phyloP scores from a whole-genome alignment of 2,797 vertebrate genomes.

The Liparis tanakae region DNA sequence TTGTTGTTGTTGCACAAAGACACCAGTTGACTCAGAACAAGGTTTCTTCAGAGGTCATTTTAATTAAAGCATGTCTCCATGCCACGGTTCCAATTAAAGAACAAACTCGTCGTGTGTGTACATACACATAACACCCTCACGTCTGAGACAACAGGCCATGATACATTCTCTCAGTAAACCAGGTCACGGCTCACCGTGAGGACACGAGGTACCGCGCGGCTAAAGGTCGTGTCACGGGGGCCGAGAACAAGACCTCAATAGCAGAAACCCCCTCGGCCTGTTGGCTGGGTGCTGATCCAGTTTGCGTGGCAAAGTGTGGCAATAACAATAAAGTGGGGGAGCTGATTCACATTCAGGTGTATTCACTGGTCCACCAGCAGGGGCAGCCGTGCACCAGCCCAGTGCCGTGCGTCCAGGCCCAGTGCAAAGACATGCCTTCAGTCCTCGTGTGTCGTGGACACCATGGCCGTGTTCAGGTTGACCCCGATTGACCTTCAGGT shows the following conservation, averaged over 20 bases:
- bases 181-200: slow-evolving; percentile 23
- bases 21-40: slow-evolving; percentile 1
- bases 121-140: slow-evolving; percentile 22
- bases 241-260: not conserved
- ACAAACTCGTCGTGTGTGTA: slow-evolving; percentile 11
- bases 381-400: slow-evolving; percentile 33
- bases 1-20: not conserved
- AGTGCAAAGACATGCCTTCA: not conserved
- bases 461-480: slow-evolving; percentile 5
- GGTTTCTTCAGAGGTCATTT: slow-evolving; percentile 37
- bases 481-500: not conserved
- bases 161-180: slow-evolving; percentile 19
- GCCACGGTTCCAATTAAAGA: slow-evolving; percentile 24
- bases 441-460: slow-evolving; percentile 1
- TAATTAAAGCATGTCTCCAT: slow-evolving; percentile 37
- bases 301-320: not conserved
- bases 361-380: slow-evolving; percentile 37
- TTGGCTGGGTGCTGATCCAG: not conserved
- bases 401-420: not conserved
- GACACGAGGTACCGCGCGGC: slow-evolving; percentile 18
- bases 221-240: slow-evolving; percentile 7
- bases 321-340: not conserved
- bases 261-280: not conserved
- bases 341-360: not conserved
- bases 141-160: slow-evolving; percentile 16